Conservation (phyloP, 2,797 vertebrate genomes). For the Pipistrellus pygmaeus region DNA sequence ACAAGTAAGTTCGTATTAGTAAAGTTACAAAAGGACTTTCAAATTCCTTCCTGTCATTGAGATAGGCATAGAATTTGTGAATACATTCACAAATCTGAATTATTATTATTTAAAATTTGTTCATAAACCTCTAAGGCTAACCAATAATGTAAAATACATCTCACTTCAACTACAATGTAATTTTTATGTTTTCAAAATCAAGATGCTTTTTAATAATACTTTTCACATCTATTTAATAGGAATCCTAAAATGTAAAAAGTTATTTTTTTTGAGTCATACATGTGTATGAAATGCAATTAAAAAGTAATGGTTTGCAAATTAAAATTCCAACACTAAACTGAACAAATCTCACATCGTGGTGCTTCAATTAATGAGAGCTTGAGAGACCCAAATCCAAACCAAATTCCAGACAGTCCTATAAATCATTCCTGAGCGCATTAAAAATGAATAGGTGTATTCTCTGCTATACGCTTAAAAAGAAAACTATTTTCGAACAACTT, state of each 20-base stretch:
- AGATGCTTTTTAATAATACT: conserved; percentile 52
- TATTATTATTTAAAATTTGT: conserved; percentile 54
- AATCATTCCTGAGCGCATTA: conserved; percentile 86
- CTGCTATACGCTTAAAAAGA: conserved; percentile 59
- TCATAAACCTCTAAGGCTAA: conserved; percentile 52
- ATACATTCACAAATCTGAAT: conserved; percentile 45
- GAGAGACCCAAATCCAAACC: conserved; percentile 86
- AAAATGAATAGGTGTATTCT: conserved; percentile 81
- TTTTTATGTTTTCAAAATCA: conserved; percentile 2
- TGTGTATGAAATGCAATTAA: conserved; percentile 82
- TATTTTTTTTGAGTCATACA: conserved; percentile 51
- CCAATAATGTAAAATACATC: conserved; percentile 27
- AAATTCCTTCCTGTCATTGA: conserved; percentile 30
- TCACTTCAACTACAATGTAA: conserved; percentile 16
- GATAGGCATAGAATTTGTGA: conserved; percentile 47
- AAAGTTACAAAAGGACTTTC: conserved; percentile 60
- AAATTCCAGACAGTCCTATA: conserved; percentile 85
- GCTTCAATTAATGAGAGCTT: conserved; percentile 86
- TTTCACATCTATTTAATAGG: conserved; percentile 17
- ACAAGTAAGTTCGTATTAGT: conserved; percentile 93
- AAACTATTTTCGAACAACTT: conserved; percentile 66
- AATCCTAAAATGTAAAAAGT: conserved; percentile 68
- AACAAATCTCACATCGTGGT: conserved; percentile 81
- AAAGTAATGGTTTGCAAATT: conserved; percentile 90
- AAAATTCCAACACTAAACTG: conserved; percentile 88